Evolutionary conservation across 2,113 vertebrate species (phyloP).

Genomic region (Gymnobelideus leadbeateri): DNA sequence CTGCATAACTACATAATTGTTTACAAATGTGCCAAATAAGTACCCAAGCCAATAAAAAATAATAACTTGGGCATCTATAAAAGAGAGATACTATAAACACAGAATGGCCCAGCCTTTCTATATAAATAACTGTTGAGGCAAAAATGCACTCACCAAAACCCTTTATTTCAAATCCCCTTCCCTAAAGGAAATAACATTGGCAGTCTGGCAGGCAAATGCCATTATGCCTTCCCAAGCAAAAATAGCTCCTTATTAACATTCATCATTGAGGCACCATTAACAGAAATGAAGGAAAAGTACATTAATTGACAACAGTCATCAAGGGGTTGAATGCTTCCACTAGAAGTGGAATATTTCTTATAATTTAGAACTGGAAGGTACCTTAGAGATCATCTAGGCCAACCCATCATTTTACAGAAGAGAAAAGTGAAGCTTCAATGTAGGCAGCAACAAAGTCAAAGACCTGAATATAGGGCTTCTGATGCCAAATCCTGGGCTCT

Average conservation of each 20-base stretch:
- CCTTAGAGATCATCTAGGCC: not conserved
- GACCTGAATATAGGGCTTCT: not conserved
- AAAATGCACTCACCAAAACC: slow-evolving; percentile 69
- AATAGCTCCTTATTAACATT: slow-evolving; percentile 69
- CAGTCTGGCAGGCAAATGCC: slow-evolving; percentile 58
- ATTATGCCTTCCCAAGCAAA: slow-evolving; percentile 68
- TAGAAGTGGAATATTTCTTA: not conserved
- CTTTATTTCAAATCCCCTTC: slow-evolving; percentile 70
- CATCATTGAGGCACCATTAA: slow-evolving; percentile 63
- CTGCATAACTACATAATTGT: slow-evolving; percentile 74
- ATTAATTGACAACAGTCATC: slow-evolving; percentile 23
- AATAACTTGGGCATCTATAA: slow-evolving; percentile 76
- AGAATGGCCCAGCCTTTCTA: slow-evolving; percentile 68
- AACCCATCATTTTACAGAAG: not conserved
- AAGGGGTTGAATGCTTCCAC: not conserved
- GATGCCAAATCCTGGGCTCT: not conserved
- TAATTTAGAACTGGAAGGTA: not conserved
- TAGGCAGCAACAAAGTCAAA: not conserved
- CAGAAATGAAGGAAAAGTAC: slow-evolving; percentile 30
- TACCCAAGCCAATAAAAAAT: slow-evolving; percentile 74
- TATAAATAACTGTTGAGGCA: slow-evolving; percentile 70
- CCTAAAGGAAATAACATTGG: slow-evolving; percentile 61
- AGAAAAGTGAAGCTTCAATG: not conserved
- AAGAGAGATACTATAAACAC: slow-evolving; percentile 72
- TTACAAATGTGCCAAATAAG: slow-evolving; percentile 73